Evolutionary conservation across 2,113 vertebrate genomes (phyloP), one percentile per base, ranked within the genome.

Genomic region (Cheirogaleus medius): DNA sequence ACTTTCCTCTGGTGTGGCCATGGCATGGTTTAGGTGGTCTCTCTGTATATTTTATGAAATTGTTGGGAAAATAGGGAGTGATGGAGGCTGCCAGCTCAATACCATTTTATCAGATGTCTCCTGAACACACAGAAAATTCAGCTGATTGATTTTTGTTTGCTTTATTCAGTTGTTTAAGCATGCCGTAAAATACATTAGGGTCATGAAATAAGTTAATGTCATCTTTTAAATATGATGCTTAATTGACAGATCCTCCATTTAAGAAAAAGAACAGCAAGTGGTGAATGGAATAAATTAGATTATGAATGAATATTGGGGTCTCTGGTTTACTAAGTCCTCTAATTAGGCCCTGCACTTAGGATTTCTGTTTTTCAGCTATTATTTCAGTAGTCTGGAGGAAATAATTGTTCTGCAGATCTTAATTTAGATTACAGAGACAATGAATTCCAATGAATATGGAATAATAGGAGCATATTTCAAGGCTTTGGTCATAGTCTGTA

Each of bases 301-400:
- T 96, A 74, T 78, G 37, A 96, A 85, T 95, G 73, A 90, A 96
- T 73, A 80, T 85, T 91, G 58, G 32, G 32, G 42, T 90, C 80
- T 97, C 95, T 94, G 81, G 71, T 92, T 64, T 97, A 86, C 84
- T 58, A 96, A 34, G 27, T 86, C 76, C 39, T 96, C 69, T 90
- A 58, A 56, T 52, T 95, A 58, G 56, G 52, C 21, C 39, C 58
- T 89, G 92, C 74, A 39, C 87, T 96, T 76, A 81, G 77, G 42
- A 93, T 97, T 92, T 92, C 88, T 97, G 66, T 77, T 96, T 97
- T 91, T 96, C 68, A 90, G 77, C 64, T 92, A 56, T 93, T 86
- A 95, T 92, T 97, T 91, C 86, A 90, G 3, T 89, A 66, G 49
- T 78, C 86, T 89, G 52, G 49, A 95, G 78, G 73, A 94, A 95